phyloP scores from a whole-genome alignment of 2,113 vertebrate species.

The Erythrolamprus reginae region DNA sequence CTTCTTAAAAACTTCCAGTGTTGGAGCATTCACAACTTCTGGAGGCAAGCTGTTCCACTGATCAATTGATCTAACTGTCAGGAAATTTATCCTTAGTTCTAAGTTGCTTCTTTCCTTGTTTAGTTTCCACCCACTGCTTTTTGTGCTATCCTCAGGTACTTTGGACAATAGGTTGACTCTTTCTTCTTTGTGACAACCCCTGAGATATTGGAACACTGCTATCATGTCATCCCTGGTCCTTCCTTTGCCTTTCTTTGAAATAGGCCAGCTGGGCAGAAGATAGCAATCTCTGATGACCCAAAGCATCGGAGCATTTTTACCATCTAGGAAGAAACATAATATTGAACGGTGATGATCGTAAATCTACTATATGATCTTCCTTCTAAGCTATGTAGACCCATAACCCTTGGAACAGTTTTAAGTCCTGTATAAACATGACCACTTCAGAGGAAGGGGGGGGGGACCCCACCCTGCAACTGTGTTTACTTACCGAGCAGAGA shows the following conservation, averaged over 20 bases:
- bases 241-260: neutral
- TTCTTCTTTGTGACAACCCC: too few species aligned
- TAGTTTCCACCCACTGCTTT: too few species aligned
- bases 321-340: neutral
- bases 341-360: neutral
- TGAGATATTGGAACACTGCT: too few species aligned
- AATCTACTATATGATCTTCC: neutral
- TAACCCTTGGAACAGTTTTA: neutral
- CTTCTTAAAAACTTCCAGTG: too few species aligned
- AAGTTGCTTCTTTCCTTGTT: too few species aligned
- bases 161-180: too few species aligned
- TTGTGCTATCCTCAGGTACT: too few species aligned
- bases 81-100: too few species aligned
- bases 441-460: neutral
- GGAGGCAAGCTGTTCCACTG: too few species aligned
- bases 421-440: neutral
- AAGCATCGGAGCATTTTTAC: neutral
- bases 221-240: too few species aligned
- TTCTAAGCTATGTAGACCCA: accelerated
- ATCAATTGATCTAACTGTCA: too few species aligned
- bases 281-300: neutral
- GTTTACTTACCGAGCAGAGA: slow-evolving; percentile 83
- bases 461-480: neutral
- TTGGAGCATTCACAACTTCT: too few species aligned
- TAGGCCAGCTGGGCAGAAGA: neutral